These are phyloP conservation scores for Oncorhynchus kisutch DNA, from an alignment of 2,113 vertebrate species.

Conservation along the genomic window DNA sequence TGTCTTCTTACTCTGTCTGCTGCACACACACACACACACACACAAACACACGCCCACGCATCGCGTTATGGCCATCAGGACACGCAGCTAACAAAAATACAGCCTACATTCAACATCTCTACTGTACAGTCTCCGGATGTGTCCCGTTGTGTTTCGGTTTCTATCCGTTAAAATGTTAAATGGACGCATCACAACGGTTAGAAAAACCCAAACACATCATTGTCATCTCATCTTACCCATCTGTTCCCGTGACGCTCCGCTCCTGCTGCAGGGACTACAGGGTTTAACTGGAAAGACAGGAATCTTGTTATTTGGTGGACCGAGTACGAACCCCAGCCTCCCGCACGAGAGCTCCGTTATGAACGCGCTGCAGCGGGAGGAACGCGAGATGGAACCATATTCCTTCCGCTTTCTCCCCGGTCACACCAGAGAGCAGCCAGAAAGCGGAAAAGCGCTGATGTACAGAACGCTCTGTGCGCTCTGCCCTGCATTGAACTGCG, in stretches of 20 bases:
- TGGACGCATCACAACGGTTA: too few relatives aligned
- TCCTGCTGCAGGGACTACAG: slow-evolving; percentile 41
- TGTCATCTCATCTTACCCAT: slow-evolving; percentile 60
- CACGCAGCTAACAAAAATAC: slow-evolving; percentile 8
- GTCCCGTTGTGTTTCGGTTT: background rate
- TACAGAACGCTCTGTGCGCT: slow-evolving; percentile 11
- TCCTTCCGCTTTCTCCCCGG: slow-evolving; percentile 57
- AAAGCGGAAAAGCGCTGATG: slow-evolving; percentile 42
- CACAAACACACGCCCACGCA: slow-evolving; percentile 38
- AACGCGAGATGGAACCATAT: slow-evolving; percentile 67
- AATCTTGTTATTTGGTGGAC: slow-evolving; percentile 29
- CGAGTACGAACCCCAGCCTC: slow-evolving; percentile 38
- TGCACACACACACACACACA: background rate
- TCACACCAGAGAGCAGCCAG: slow-evolving; percentile 25
- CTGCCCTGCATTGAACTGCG: slow-evolving; percentile 6
- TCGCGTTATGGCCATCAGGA: background rate
- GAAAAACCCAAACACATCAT: background rate
- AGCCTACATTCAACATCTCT: slow-evolving; percentile 49
- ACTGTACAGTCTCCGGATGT: slow-evolving; percentile 28
- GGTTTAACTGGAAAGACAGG: slow-evolving; percentile 11
- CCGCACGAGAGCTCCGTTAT: slow-evolving; percentile 45
- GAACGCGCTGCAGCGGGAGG: slow-evolving; percentile 57
- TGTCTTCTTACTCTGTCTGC: slow-evolving; percentile 26
- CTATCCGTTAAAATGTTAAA: background rate
- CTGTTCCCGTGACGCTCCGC: slow-evolving; percentile 59